Evolutionary conservation across 2,797 vertebrate species (phyloP), one percentile per base, ranked within the genome.

Genomic region (Meriones psammophilus): DNA sequence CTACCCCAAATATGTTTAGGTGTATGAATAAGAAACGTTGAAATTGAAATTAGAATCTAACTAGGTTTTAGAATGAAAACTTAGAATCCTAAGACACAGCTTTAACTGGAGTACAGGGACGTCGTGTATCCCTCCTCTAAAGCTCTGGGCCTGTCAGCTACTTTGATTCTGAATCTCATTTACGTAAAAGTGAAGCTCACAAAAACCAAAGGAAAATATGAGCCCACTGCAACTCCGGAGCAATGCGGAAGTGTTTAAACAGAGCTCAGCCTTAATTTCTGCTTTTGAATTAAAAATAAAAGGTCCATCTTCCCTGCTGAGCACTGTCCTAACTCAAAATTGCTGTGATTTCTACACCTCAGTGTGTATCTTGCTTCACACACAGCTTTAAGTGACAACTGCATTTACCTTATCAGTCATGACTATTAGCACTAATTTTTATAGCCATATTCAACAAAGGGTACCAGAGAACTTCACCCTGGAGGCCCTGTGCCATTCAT

Each of bases 1-100:
- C 39, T 85, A 28, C 46, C 46, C 26, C 77, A 78, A 86, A 30
- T 60, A 30, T 81, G 84, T 88, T 58, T 58, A 69, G 89, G 80
- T 71, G 22, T 84, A 93, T 91, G 88, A 87, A 15, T 78, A 84
- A 88, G 26, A 88, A 79, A 15, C 26, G 89, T 26, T 92, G 18
- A 30, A 28, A 89, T 85, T 50, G 8, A 10, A 50, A 50, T 50
- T 50, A 50, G 8, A 50, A 50, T 50, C 50, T 50, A 50, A 50
- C 8, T 50, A 50, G 50, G 50, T 8, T 50, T 50, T 50, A 50
- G 50, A 50, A 46, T 89, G 62, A 81, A 18, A 92, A 54, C 36
- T 91, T 18, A 54, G 74, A 24, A 30, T 86, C 28, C 64, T 83
- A 81, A 3, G 60, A 39, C 18, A 89, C 36, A 88, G 36, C 14